Base-by-base conservation (phyloP, 1,140 invertebrate genomes). In the Choristoneura fumiferana region DNA sequence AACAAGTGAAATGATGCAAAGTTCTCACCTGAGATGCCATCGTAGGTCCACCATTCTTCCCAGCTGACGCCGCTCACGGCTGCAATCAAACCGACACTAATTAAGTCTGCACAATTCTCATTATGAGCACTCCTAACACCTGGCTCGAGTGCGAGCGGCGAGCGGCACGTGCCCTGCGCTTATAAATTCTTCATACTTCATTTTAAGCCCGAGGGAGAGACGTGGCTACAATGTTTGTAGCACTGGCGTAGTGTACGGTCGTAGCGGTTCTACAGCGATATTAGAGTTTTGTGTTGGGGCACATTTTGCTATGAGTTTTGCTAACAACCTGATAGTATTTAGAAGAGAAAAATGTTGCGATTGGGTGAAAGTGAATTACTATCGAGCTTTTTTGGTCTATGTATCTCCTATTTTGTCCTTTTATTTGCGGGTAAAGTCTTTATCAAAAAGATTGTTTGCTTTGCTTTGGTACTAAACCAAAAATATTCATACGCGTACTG, bases 21-120 rank as follows among this genome's bases (percentile, higher is more conserved):
- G 37, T 5, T 65, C 92, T 94, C 91, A 96, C 96, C 96, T 89
- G 96, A 97, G 84, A 97, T 97, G 43, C 96, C 96, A 89, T 97
- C 95, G 89, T 97, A 97, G 58, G 95, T 96, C 95, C 96, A 97
- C 96, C 96, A 97, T 91, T 96, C 95, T 81, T 97, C 96, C 96
- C 96, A 97, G 83, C 95, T 96, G 66, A 96, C 94, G 69, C 92
- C 92, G 54, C 73, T 72, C 63, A 87, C 84, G 72, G 74, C 86
- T 89, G 80, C 78, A 86, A 89, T 81, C 76, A 88, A 73, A 88
- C 71, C 73, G 62, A 76, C 58, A 77, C 77, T 81, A 83, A 87
- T 86, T 86, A 87, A 82, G 63, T 82, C 74, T 78, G 75, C 68
- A 76, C 61, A 38, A 58, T 67, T 78, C 67, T 73, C 68, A 70